Evolutionary conservation across 2,113 vertebrate species (phyloP), one percentile per base, ranked within the genome.

Genomic region (Paratilapia polleni): DNA sequence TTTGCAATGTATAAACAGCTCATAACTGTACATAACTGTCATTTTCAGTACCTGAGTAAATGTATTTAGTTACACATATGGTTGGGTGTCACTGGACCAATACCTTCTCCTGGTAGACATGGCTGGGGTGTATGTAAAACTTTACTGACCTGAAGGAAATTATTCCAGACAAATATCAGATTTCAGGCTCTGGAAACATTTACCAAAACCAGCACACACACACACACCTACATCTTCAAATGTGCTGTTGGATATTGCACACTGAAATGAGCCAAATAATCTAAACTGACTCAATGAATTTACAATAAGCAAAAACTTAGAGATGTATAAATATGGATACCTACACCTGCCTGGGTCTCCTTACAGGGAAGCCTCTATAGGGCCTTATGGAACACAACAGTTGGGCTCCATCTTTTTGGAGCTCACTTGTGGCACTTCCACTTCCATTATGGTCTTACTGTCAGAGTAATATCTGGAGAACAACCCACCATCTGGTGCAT

Each of bases 401-500:
- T 92, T 89, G 81, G 91, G 31, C 78, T 84, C 57, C 70, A 43
- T 82, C 84, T 81, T 91, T 85, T 75, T 85, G 56, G 82, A 41
- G 49, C 43, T 81, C 68, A 88, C 81, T 87, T 77, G 87, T 91
- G 86, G 88, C 83, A 56, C 76, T 90, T 90, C 89, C 70, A 83
- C 89, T 89, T 89, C 52, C 82, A 91, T 92, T 89, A 90, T 84
- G 87, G 90, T 88, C 89, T 79, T 85, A 87, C 92, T 90, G 86
- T 89, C 81, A 73, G 70, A 83, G 83, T 88, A 91, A 90, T 87
- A 78, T 86, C n/a, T 52, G 80, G 81, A 84, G 85, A 92, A 81
- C 91, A 15, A 62, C 57, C 38, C 6, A 62, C 92, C 95, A 95
- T 95, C 94, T 96, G 95, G 81, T 88, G 80, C 79, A 87, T 90